Percentiles rank a stretch among this genome's conserved stretches.
phyloP scores from a whole-genome alignment of 2,797 vertebrate genomes.

The Muraenolepis orangiensis region DNA sequence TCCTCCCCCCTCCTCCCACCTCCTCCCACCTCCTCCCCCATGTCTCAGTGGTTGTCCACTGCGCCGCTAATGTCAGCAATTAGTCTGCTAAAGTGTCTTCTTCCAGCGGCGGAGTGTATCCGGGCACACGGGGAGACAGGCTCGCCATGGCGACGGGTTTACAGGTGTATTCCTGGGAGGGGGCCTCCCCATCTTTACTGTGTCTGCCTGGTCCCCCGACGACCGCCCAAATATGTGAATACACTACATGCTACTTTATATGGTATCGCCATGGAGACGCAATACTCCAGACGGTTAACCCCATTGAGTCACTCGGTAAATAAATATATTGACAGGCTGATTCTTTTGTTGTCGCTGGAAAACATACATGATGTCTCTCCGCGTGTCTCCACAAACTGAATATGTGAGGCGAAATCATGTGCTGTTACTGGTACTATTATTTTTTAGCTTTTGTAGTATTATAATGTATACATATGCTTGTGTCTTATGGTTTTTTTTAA shows the following conservation, averaged over 20 bases:
- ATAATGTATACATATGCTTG: too few species aligned
- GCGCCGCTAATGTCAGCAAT: slow-evolving; percentile 54
- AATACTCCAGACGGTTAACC: slow-evolving; percentile 57
- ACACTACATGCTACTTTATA: slow-evolving; percentile 62
- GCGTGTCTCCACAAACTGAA: background rate
- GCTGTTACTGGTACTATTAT: background rate
- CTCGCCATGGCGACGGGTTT: slow-evolving; percentile 63
- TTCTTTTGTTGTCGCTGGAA: background rate
- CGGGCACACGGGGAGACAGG: slow-evolving; percentile 41
- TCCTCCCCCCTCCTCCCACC: background rate
- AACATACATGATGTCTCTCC: background rate
- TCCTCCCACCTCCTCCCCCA: too few species aligned
- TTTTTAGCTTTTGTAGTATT: background rate
- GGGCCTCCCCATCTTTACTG: slow-evolving; percentile 44
- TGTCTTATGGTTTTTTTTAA: too few species aligned
- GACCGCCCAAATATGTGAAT: slow-evolving; percentile 75
- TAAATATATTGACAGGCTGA: background rate
- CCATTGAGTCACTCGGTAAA: slow-evolving; percentile 30
- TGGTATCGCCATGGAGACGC: slow-evolving; percentile 70
- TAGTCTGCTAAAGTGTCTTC: slow-evolving; percentile 50
- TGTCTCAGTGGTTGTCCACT: slow-evolving; percentile 59
- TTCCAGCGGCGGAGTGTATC: slow-evolving; percentile 28
- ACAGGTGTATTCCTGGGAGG: slow-evolving; percentile 62
- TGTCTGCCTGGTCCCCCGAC: slow-evolving; percentile 54
- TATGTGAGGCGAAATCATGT: background rate